Base-by-base conservation (phyloP, 2,888 invertebrate species). In the Xylophagus ater region DNA sequence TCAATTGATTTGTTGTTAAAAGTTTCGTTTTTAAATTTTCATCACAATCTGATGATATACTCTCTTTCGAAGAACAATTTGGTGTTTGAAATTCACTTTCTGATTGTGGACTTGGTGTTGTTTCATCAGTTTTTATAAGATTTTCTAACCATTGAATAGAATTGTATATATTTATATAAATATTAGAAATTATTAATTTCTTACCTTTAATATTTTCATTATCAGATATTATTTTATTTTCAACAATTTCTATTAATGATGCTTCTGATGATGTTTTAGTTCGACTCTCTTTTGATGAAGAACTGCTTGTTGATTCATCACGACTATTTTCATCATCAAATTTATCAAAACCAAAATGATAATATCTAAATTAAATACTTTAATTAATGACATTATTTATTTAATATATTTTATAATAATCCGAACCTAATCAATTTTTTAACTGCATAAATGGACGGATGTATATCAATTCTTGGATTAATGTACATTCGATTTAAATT, bases 401-500 rank as follows among this genome's bases (percentile, higher is more conserved):
- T 34, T 29, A 17, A 18, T 35, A 24, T 31, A 15, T 12, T 38
- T 32, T 23, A 36, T 9, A 29, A 45, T 26, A 10, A 29, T 23
- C 31, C 29, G 37, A 53, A 75, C 76, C 77, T 72, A 42, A 81
- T 78, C 40, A 89, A 66, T 42, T 81, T 73, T 55, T 85, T 78
- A 10, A 87, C 82, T 9, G 88, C 90, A 60, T 78, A 90, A 38
- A 92, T 82, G 4, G 88, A 78, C 1, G 90, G 90, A 60, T 90
- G 88, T 17, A 78, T 69, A 0, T 65, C 58, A 26, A 78, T 62
- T 28, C 78, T 78, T 1, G 90, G 90, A 60, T 80, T 79, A 43
- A 86, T 67, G 63, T 92, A 92, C 30, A 89, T 78, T 52, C 90
- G 69, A 65, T 92, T 92, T 17, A 92, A 66, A 66, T 92, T 92